phyloP scores from a whole-genome alignment of 2,113 vertebrate species.

The Mus spicilegus region DNA sequence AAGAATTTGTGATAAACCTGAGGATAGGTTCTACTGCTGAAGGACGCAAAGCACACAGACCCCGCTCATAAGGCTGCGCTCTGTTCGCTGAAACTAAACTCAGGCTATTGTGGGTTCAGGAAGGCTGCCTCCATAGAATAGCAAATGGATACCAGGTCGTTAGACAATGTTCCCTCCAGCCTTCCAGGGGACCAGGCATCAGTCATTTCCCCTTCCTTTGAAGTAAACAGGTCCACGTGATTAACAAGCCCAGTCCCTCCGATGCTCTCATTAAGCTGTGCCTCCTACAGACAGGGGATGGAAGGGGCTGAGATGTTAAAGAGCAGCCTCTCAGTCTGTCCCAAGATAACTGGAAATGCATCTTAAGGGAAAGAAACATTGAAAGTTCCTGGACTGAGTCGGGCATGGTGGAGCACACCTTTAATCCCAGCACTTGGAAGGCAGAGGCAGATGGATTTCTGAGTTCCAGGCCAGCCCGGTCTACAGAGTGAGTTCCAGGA shows the following conservation, averaged over 20 bases:
- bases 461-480: no score
- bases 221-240: background rate
- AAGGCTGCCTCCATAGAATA: background rate
- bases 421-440: no score
- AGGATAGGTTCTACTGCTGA: background rate
- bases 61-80: background rate
- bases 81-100: background rate
- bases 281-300: background rate
- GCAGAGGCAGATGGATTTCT: no score
- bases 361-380: background rate
- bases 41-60: background rate
- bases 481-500: no score
- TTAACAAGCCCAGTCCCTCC: background rate
- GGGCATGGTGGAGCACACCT: no score
- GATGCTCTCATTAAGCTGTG: background rate
- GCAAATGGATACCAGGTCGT: background rate
- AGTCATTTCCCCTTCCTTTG: background rate
- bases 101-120: background rate
- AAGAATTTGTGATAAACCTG: background rate
- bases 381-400: background rate
- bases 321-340: background rate
- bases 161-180: background rate
- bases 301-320: background rate
- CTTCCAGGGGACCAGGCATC: background rate
- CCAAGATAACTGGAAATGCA: background rate